phyloP scores from a whole-genome alignment of 2,797 vertebrate genomes.

The Serranus cabrilla region DNA sequence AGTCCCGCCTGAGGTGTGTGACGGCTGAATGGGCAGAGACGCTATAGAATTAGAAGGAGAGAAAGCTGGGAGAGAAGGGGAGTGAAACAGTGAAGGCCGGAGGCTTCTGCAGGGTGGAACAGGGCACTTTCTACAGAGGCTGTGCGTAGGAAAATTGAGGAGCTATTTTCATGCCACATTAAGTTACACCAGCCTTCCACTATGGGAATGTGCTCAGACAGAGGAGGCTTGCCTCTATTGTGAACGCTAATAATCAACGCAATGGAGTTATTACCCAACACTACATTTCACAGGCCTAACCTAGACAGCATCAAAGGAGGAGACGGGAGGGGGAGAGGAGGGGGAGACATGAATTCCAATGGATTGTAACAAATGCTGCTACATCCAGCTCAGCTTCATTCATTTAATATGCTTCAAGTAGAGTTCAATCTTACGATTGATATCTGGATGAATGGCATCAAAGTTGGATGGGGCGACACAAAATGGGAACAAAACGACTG shows the following conservation, averaged over 20 bases:
- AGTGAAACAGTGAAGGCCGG: slow-evolving; percentile 66
- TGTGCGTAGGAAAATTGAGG: slow-evolving; percentile 74
- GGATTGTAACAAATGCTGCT: slow-evolving; percentile 61
- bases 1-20: slow-evolving; percentile 36
- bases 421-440: slow-evolving; percentile 39
- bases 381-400: slow-evolving; percentile 53
- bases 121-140: slow-evolving; percentile 62
- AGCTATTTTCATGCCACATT: slow-evolving; percentile 84
- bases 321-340: slow-evolving; percentile 17
- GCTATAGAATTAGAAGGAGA: slow-evolving; percentile 37
- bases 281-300: slow-evolving; percentile 66
- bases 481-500: slow-evolving; percentile 29
- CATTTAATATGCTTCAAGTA: slow-evolving; percentile 58
- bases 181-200: slow-evolving; percentile 73
- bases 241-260: slow-evolving; percentile 76
- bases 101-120: slow-evolving; percentile 66
- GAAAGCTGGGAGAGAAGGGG: slow-evolving; percentile 34
- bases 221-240: slow-evolving; percentile 67
- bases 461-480: slow-evolving; percentile 23
- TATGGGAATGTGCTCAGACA: slow-evolving; percentile 61
- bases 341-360: slow-evolving; percentile 62
- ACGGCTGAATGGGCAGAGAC: slow-evolving; percentile 46
- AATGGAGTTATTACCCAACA: slow-evolving; percentile 73
- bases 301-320: slow-evolving; percentile 62
- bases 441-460: slow-evolving; percentile 59